These are phyloP conservation scores for Orius insidiosus DNA, from an alignment of 1,140 invertebrate species.

Conservation along the genomic window DNA sequence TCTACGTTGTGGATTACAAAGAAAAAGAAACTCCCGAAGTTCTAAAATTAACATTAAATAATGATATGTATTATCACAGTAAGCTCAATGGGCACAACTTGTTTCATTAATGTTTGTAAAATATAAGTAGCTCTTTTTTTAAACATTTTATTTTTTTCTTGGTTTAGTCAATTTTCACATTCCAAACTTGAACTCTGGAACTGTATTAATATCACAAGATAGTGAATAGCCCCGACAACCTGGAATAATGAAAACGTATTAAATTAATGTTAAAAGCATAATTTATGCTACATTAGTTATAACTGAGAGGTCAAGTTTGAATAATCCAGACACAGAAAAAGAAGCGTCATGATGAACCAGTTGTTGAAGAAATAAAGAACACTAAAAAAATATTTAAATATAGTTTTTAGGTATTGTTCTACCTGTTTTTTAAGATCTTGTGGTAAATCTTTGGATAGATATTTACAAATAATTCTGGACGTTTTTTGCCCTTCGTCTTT, in stretches of 20 bases:
- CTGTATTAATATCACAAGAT: conserved; percentile 50
- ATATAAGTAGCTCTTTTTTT: too few relatives aligned
- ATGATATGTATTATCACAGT: conserved; percentile 10
- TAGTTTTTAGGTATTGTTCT: not conserved
- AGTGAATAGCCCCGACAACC: conserved; percentile 55
- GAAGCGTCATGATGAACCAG: conserved; percentile 9
- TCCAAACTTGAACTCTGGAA: conserved; percentile 30
- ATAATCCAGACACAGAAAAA: conserved; percentile 14
- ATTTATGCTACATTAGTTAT: conserved; percentile 15
- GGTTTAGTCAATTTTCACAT: too few relatives aligned
- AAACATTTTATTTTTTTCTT: too few relatives aligned
- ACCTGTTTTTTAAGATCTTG: conserved; percentile 8
- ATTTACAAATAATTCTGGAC: conserved; percentile 10
- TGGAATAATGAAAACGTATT: conserved; percentile 24
- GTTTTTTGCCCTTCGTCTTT: conserved; percentile 30
- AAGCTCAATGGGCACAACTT: not conserved
- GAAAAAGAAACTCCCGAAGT: not conserved
- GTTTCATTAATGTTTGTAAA: too few relatives aligned
- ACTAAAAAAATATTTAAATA: not conserved
- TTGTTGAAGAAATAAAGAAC: conserved; percentile 12
- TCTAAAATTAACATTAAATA: conserved; percentile 11
- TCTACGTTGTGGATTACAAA: conserved; percentile 23
- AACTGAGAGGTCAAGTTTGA: conserved; percentile 12
- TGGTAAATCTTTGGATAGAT: conserved; percentile 7
- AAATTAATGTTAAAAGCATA: too few relatives aligned